Evolutionary conservation across 2,888 invertebrate genomes (phyloP).

Genomic region (Lycaena phlaeas): DNA sequence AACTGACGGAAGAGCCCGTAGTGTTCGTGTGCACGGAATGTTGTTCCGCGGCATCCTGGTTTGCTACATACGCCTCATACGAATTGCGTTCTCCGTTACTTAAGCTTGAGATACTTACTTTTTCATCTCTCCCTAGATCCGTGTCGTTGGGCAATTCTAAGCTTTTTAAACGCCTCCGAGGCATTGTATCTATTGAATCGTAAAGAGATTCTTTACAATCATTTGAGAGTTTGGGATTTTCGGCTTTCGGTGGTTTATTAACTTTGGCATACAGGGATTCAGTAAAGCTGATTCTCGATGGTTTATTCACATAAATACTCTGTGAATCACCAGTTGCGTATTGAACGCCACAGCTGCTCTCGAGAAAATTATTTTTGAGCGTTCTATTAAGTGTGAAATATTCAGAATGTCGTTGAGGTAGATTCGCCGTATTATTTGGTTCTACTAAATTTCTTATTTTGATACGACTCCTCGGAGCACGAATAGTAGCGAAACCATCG

Average conservation of each 20-base stretch:
- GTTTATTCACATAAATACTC: conserved; percentile 32
- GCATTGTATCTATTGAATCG: conserved; percentile 66
- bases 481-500: conserved; percentile 91
- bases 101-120: conserved; percentile 41
- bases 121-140: conserved; percentile 42
- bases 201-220: conserved; percentile 56
- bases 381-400: conserved; percentile 65
- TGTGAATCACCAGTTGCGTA: conserved; percentile 38
- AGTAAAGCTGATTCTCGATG: conserved; percentile 52
- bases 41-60: conserved; percentile 55
- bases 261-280: conserved; percentile 67
- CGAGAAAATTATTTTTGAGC: conserved; percentile 53
- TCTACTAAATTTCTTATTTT: conserved; percentile 63
- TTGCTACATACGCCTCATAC: conserved; percentile 47
- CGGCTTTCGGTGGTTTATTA: conserved; percentile 64
- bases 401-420: conserved; percentile 66
- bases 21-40: conserved; percentile 61
- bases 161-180: conserved; percentile 59
- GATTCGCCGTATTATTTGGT: conserved; percentile 49
- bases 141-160: conserved; percentile 47
- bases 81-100: conserved; percentile 56
- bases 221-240: too few relatives aligned
- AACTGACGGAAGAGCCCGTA: conserved; percentile 55
- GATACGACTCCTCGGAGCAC: conserved; percentile 72
- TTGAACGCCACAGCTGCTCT: conserved; percentile 52